Evolutionary conservation across 2,888 invertebrate genomes (phyloP).

Genomic region (Patella depressa): DNA sequence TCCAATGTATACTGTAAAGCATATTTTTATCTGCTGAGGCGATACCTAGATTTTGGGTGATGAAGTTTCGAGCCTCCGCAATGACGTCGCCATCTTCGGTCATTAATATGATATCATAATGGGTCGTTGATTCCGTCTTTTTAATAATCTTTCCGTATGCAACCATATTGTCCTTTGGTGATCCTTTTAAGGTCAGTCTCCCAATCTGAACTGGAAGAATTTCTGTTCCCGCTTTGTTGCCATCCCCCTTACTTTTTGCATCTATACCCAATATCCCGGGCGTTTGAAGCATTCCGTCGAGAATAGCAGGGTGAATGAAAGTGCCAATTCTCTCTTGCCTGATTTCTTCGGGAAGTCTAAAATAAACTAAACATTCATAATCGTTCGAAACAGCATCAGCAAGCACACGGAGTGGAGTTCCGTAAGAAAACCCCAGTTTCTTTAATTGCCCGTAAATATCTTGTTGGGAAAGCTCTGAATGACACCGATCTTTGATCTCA

Average conservation of each 20-base stretch:
- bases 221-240: background rate
- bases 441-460: slow-evolving; percentile 18
- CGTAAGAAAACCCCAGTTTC: slow-evolving; percentile 20
- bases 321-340: slow-evolving; percentile 19
- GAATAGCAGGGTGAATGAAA: slow-evolving; percentile 27
- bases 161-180: background rate
- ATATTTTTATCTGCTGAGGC: too few relatives aligned
- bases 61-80: slow-evolving; percentile 38
- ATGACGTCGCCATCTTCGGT: slow-evolving; percentile 37
- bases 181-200: background rate
- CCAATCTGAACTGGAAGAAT: background rate
- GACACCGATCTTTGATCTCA: background rate
- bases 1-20: too few relatives aligned
- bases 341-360: slow-evolving; percentile 18
- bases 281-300: slow-evolving; percentile 28
- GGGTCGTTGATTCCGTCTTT: slow-evolving; percentile 26
- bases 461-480: background rate
- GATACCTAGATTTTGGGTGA: too few relatives aligned
- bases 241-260: background rate
- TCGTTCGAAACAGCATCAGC: slow-evolving; percentile 7
- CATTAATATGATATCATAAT: slow-evolving; percentile 38
- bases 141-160: background rate
- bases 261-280: background rate
- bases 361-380: slow-evolving; percentile 15
- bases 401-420: slow-evolving; percentile 18